These are phyloP conservation scores for Thalassoma bifasciatum DNA, from an alignment of 2,113 vertebrate genomes.

Conservation along the genomic window DNA sequence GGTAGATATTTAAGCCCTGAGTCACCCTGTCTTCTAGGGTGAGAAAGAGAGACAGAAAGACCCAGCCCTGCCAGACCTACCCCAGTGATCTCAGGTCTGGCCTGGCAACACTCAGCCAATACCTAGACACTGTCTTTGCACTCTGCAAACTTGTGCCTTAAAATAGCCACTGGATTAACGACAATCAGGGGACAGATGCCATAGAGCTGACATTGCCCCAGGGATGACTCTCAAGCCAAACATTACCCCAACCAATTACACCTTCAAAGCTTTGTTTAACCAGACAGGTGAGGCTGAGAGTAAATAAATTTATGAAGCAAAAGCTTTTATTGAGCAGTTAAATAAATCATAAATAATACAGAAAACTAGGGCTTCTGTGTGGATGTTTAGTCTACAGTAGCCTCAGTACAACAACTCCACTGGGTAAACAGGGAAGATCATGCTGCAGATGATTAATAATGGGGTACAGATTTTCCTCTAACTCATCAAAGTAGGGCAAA, in stretches of 20 bases:
- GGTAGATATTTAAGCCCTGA: slow-evolving; percentile 59
- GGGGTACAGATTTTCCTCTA: slow-evolving; percentile 58
- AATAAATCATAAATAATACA: neutral
- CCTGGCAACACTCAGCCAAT: slow-evolving; percentile 43
- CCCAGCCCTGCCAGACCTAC: slow-evolving; percentile 47
- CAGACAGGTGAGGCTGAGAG: slow-evolving; percentile 9
- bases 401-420: neutral
- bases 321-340: neutral
- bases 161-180: slow-evolving; percentile 79
- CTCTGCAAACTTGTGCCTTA: slow-evolving; percentile 58
- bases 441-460: slow-evolving; percentile 31
- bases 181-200: slow-evolving; percentile 75
- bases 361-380: neutral
- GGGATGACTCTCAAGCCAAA: slow-evolving; percentile 63
- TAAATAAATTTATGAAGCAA: neutral
- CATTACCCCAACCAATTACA: slow-evolving; percentile 63
- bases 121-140: slow-evolving; percentile 53
- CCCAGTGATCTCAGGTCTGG: slow-evolving; percentile 31
- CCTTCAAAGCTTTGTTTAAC: slow-evolving; percentile 28
- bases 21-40: slow-evolving; percentile 52
- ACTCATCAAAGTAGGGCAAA: slow-evolving; percentile 82
- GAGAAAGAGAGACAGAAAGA: slow-evolving; percentile 28
- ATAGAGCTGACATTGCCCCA: slow-evolving; percentile 40
- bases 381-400: slow-evolving; percentile 1
- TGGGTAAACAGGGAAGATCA: neutral